Evolutionary conservation across 2,888 invertebrate genomes (phyloP), one percentile per base, ranked within the genome.

Genomic region (Ophion slaviceki): DNA sequence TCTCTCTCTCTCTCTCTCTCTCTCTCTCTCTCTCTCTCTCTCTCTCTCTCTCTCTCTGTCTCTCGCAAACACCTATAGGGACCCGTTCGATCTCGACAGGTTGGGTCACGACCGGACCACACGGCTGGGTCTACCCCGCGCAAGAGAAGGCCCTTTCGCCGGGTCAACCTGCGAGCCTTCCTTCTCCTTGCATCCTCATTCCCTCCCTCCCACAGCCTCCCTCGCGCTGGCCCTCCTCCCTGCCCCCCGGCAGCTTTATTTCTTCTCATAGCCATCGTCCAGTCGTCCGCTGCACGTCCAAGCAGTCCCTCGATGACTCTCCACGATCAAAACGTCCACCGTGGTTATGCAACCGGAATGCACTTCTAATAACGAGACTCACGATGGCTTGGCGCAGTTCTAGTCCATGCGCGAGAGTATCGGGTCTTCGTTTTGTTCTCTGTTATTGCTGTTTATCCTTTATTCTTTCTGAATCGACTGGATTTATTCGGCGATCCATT

Each of bases 91-190:
- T 86, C 85, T 86, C 86, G 92, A 92, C 92, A 92, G 92, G 92
- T 92, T 91, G 90, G 92, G 92, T 92, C 92, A 92, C 92, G 92
- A 92, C 75, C 92, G 80, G 86, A 86, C 86, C 86, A 86, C 86
- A 84, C 84, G 86, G 86, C 71, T 53, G 82, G 64, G 82, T 77
- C 77, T 82, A 77, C 64, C 71, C 71, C 71, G 77, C 61, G 64
- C n/a, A 74, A 66, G 81, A 80, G 80, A 83, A 67, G 61, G 75
- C 86, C 86, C 80, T 80, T 78, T 71, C 84, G 80, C 85, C 77
- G 77, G 84, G 85, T 83, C 85, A 85, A 82, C 85, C 85, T 82
- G 83, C 75, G 72, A 70, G 66, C 68, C 84, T 84, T 83, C 64
- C 32, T 71, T 74, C 74, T 67, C 62, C 36, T 68, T 82, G 71